Conservation (phyloP, 2,113 vertebrate species). For the Pelmatolapia mariae region DNA sequence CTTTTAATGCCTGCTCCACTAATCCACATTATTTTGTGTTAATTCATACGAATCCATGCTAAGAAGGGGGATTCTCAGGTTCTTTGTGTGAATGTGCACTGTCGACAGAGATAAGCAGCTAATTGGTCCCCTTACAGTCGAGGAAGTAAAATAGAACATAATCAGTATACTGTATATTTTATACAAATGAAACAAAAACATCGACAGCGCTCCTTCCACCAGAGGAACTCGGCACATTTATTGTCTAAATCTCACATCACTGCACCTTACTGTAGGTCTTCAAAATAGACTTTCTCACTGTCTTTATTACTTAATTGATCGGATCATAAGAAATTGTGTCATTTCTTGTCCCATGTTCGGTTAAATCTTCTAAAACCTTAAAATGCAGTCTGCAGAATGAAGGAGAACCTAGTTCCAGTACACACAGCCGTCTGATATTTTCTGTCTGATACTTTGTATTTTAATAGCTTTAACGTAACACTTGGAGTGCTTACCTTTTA, state of each 20-base stretch:
- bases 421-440: not conserved
- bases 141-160: not conserved
- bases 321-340: fast-evolving
- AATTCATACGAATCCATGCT: not conserved
- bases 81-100: not conserved
- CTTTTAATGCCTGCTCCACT: fast-evolving
- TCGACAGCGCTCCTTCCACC: not conserved
- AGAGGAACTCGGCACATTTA: not conserved
- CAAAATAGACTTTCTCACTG: not conserved
- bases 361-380: not conserved
- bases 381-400: not conserved
- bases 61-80: not conserved
- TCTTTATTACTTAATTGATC: not conserved
- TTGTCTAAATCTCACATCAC: not conserved
- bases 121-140: not conserved
- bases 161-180: not conserved
- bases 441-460: not conserved
- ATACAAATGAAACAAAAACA: not conserved
- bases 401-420: not conserved
- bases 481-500: not conserved
- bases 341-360: not conserved
- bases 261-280: fast-evolving
- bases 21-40: not conserved
- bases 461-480: not conserved
- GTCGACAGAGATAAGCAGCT: not conserved